These are phyloP conservation scores for Hemicentrotus pulcherrimus DNA, from an alignment of 35 echinoderm and acorn worm species.

Conservation along the genomic window DNA sequence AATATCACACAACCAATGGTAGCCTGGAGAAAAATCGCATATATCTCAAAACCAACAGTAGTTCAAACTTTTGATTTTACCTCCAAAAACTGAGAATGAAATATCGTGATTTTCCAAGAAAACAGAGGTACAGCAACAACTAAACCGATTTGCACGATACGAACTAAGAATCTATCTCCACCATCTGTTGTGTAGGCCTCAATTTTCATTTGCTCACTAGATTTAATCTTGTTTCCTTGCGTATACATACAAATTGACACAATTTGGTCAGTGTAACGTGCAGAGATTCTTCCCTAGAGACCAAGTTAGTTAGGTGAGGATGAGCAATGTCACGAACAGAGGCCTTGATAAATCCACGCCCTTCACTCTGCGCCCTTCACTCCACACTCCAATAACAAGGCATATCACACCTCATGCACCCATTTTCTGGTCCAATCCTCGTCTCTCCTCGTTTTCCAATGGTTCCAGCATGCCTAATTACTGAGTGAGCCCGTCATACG, in stretches of 20 bases:
- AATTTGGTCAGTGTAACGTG: background rate
- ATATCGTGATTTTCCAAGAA: background rate
- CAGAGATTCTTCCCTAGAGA: background rate
- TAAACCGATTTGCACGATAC: background rate
- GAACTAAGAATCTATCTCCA: background rate
- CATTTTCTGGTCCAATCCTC: background rate
- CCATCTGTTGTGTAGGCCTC: background rate
- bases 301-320: background rate
- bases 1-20: background rate
- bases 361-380: background rate
- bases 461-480: constrained; percentile 9
- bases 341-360: background rate
- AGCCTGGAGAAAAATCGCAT: background rate
- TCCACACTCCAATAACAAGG: background rate
- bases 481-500: background rate
- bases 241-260: background rate
- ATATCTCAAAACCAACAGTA: background rate
- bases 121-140: background rate
- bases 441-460: background rate
- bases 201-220: background rate
- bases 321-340: background rate
- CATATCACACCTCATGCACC: background rate
- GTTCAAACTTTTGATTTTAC: background rate
- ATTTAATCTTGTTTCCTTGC: background rate
- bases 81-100: background rate